phyloP scores from a whole-genome alignment of 2,797 vertebrate species.

The Acestrorhynchus altus region DNA sequence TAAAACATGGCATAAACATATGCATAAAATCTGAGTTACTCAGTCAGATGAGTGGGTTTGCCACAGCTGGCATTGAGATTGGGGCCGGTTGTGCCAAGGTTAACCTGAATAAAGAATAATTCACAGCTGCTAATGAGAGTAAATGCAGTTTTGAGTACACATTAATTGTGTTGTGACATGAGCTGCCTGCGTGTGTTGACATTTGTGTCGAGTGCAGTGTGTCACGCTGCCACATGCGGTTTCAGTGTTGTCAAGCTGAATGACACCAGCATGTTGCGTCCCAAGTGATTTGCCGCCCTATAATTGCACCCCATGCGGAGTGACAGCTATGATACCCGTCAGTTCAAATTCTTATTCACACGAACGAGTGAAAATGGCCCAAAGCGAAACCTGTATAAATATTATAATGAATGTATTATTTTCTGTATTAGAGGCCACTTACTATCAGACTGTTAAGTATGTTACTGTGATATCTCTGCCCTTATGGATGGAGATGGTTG shows the following conservation, averaged over 20 bases:
- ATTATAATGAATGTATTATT: too few relatives aligned
- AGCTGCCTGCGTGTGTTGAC: background rate
- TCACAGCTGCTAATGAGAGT: background rate
- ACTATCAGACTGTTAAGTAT: too few relatives aligned
- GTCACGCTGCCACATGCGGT: background rate
- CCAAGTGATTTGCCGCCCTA: background rate
- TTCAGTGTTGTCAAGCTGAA: background rate
- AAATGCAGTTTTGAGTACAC: background rate
- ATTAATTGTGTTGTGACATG: background rate
- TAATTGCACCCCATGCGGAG: constrained; percentile 1
- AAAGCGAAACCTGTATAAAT: too few relatives aligned
- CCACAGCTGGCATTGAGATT: background rate
- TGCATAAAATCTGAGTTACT: too few relatives aligned
- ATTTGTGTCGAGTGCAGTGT: background rate
- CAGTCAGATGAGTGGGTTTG: background rate
- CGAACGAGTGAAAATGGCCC: too few relatives aligned
- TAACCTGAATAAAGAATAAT: background rate
- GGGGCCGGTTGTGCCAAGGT: too few relatives aligned
- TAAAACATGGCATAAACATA: too few relatives aligned
- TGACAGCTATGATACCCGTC: background rate
- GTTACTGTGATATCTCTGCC: too few relatives aligned
- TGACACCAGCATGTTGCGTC: background rate
- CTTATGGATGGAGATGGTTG: too few relatives aligned
- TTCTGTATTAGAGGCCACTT: too few relatives aligned
- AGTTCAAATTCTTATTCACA: background rate